Percentiles rank a stretch among this genome's conserved stretches.
Conservation (phyloP, 2,888 invertebrate genomes). For the Polydrusus pterygomalis region DNA sequence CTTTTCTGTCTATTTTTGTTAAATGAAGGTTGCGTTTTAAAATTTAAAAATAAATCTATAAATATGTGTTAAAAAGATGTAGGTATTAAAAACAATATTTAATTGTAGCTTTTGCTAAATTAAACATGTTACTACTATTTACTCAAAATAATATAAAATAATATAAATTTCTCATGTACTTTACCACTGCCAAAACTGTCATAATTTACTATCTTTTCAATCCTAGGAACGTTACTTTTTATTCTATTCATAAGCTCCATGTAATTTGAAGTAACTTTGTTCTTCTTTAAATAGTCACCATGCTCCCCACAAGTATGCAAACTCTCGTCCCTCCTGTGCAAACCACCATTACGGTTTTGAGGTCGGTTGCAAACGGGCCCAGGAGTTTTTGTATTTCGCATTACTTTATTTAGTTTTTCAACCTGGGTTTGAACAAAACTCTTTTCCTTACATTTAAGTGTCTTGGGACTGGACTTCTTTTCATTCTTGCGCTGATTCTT, state of each 20-base stretch:
- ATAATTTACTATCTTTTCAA: constrained; percentile 15
- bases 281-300: background rate
- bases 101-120: no score
- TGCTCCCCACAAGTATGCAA: background rate
- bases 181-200: constrained; percentile 18
- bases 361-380: background rate
- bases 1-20: no score
- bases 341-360: background rate
- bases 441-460: constrained; percentile 15
- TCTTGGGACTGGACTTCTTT: background rate
- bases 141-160: background rate
- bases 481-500: background rate
- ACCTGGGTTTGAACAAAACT: constrained; percentile 51
- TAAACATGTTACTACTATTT: no score
- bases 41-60: no score
- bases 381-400: constrained; percentile 18
- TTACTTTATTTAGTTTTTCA: constrained; percentile 44
- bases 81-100: no score
- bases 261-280: background rate
- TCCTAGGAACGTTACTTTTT: constrained; percentile 27
- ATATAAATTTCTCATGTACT: background rate
- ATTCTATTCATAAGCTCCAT: constrained; percentile 37
- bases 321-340: background rate
- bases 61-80: no score
- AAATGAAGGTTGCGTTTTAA: no score